A percentile compares a stretch with the other conserved stretches of the same genome.
Conservation (phyloP, 2,113 vertebrate species). For the Sander vitreus region DNA sequence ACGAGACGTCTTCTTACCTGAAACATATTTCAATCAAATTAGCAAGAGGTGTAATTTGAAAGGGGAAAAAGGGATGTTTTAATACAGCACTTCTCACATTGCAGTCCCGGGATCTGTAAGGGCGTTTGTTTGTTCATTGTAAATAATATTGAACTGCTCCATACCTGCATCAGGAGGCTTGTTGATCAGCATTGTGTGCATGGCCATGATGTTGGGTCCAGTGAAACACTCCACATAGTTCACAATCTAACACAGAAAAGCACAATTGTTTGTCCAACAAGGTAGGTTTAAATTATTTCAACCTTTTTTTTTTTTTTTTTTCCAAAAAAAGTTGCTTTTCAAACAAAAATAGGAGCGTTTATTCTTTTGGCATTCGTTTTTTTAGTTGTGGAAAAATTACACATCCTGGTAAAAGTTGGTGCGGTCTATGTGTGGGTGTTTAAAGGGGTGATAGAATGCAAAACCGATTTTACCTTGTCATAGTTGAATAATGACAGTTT, state of each 20-base stretch:
- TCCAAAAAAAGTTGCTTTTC: no score
- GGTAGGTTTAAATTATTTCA: background rate
- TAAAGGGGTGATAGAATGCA: no score
- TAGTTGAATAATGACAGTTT: no score
- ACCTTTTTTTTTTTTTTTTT: background rate
- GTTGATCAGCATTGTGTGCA: constrained; percentile 98
- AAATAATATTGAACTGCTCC: background rate
- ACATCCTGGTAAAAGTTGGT: background rate
- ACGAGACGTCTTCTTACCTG: constrained; percentile 93
- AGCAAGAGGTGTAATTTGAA: background rate
- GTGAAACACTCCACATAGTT: constrained; percentile 93
- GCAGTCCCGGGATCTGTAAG: no score
- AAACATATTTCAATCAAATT: background rate
- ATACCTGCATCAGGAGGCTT: constrained; percentile 95
- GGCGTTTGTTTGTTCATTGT: no score
- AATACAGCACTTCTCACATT: background rate
- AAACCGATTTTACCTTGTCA: no score
- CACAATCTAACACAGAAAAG: constrained; percentile 84
- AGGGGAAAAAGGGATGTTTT: background rate
- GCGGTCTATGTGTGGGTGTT: background rate
- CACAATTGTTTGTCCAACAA: background rate
- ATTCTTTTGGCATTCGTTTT: background rate
- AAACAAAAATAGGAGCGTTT: background rate
- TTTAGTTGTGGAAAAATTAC: background rate
- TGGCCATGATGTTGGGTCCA: constrained; percentile 94